Evolutionary conservation across 2,888 invertebrate species (phyloP).

Genomic region (Trilocha varians): DNA sequence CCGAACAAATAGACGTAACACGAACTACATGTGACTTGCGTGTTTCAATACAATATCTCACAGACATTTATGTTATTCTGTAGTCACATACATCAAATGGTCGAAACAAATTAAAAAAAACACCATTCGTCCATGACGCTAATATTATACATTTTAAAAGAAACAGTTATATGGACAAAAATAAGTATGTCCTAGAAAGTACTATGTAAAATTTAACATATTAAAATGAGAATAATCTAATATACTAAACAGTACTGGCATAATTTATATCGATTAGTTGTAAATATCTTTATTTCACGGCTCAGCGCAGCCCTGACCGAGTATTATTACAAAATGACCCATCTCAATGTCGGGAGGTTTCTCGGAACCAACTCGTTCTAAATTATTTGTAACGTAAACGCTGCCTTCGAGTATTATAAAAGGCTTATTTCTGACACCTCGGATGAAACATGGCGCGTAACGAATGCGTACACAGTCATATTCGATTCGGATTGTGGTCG

Average conservation of each 20-base stretch:
- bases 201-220: no score
- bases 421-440: conserved; percentile 67
- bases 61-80: neutral
- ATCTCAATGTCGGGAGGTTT: conserved; percentile 66
- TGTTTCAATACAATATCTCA: neutral
- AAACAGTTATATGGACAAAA: no score
- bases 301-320: conserved; percentile 39
- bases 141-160: no score
- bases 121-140: no score
- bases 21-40: neutral
- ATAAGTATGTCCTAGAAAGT: no score
- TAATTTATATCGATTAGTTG: no score
- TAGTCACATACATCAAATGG: neutral
- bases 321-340: conserved; percentile 69
- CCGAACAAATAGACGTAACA: neutral
- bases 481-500: conserved; percentile 29
- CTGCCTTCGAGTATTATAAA: conserved; percentile 53
- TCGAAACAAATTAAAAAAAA: no score
- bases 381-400: conserved; percentile 39
- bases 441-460: conserved; percentile 58
- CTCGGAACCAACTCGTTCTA: conserved; percentile 40
- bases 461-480: conserved; percentile 38
- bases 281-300: neutral
- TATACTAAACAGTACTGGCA: no score
- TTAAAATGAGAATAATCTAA: no score